Conservation (phyloP, 2,113 vertebrate genomes). For the sheep (Ovis aries) region DNA sequence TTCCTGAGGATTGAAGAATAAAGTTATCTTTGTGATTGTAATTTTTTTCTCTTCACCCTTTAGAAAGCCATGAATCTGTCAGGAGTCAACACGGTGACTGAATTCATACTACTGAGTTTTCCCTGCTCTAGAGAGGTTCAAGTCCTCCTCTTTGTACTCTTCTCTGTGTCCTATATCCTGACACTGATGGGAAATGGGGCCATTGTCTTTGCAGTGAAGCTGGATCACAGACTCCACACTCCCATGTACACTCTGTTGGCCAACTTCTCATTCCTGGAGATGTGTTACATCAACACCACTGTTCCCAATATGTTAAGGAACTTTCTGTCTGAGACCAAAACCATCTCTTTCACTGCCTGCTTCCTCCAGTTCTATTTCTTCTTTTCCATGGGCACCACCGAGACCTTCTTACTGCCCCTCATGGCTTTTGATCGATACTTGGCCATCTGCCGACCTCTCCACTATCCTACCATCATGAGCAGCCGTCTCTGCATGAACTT, state of each 20-base stretch:
- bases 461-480: slow-evolving; percentile 56
- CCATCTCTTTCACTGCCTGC: slow-evolving; percentile 59
- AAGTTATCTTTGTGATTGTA: background rate
- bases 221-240: slow-evolving; percentile 24
- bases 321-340: slow-evolving; percentile 10
- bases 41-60: background rate
- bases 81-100: slow-evolving; percentile 2
- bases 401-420: slow-evolving; percentile 58
- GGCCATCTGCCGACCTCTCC: slow-evolving; percentile 70
- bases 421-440: slow-evolving; percentile 74
- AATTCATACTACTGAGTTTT: slow-evolving; percentile 52
- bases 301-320: slow-evolving; percentile 52
- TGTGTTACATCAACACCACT: slow-evolving; percentile 59
- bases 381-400: slow-evolving; percentile 43
- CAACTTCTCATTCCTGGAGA: slow-evolving; percentile 53
- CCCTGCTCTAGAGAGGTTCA: slow-evolving; percentile 10
- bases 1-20: background rate
- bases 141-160: slow-evolving; percentile 9
- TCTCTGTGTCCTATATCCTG: slow-evolving; percentile 29
- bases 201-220: slow-evolving; percentile 39
- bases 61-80: slow-evolving; percentile 30
- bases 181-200: slow-evolving; percentile 41
- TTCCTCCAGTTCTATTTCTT: slow-evolving; percentile 72
- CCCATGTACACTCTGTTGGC: slow-evolving; percentile 51
- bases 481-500: background rate